Evolutionary conservation across 2,797 vertebrate genomes (phyloP).

Genomic region (Paedocypris micromegethes): DNA sequence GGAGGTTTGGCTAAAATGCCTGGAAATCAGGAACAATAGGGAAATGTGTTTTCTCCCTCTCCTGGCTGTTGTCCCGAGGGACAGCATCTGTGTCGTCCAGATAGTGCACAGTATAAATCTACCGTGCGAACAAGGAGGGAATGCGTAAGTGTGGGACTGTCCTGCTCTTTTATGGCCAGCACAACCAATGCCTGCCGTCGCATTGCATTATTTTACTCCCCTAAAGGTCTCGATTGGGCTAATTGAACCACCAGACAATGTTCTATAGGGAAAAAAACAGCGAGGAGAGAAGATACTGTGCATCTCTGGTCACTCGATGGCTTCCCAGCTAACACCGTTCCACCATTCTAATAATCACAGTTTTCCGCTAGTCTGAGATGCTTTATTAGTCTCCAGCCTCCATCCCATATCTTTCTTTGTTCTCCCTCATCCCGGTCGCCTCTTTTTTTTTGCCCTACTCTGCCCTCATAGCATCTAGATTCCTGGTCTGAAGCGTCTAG

Average conservation of each 20-base stretch:
- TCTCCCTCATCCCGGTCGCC: not conserved
- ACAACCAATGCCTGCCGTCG: not conserved
- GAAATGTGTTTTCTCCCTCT: slow-evolving; percentile 28
- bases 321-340: slow-evolving; percentile 10
- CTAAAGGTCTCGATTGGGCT: slow-evolving; percentile 24
- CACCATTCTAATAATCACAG: not conserved
- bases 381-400: slow-evolving; percentile 12
- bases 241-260: slow-evolving; percentile 39
- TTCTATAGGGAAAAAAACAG: slow-evolving; percentile 33
- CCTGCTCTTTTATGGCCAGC: slow-evolving; percentile 4
- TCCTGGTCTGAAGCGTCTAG: slow-evolving; percentile 29
- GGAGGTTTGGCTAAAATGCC: slow-evolving; percentile 20
- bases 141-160: not conserved
- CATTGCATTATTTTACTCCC: slow-evolving; percentile 21
- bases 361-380: not conserved
- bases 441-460: slow-evolving; percentile 15
- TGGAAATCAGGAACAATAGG: slow-evolving; percentile 24
- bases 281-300: slow-evolving; percentile 24
- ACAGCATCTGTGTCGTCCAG: slow-evolving; percentile 18
- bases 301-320: slow-evolving; percentile 1
- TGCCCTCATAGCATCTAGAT: slow-evolving; percentile 26
- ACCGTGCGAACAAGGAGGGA: slow-evolving; percentile 4
- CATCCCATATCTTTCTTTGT: slow-evolving; percentile 24
- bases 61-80: slow-evolving; percentile 17
- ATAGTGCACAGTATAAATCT: slow-evolving; percentile 23